Evolutionary conservation across 1,140 invertebrate species (phyloP), one percentile per base, ranked within the genome.

Genomic region (Eulimnadia texana): DNA sequence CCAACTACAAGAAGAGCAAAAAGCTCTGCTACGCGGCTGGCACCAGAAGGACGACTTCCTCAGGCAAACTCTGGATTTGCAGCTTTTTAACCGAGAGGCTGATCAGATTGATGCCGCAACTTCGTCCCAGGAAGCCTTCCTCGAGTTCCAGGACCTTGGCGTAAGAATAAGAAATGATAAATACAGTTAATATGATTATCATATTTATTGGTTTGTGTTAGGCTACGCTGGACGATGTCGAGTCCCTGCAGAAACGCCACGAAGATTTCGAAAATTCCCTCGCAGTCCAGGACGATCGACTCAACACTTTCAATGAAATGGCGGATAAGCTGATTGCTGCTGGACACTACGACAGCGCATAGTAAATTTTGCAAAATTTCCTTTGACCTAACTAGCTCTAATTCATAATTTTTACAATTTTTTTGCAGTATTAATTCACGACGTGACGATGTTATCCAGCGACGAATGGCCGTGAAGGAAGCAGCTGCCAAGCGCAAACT

Each of bases 71-170:
- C 75, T 91, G 19, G 88, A 94, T 67, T 74, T 95, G 55, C 88
- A 91, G 74, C 80, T 87, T 62, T 96, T 98, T 73, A 96, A 94
- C 72, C 82, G 90, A 58, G 95, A 99, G 75, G 94, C 93, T 0
- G 93, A 98, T 73, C 90, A 95, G 70, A 93, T 98, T 63, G 94
- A 98, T 75, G 91, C 93, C 0, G 86, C 90, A 3, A 94, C 89
- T 42, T 90, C 90, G 57, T 88, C 89, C 47, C 93, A 98, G 71
- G 86, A 94, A 71, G 86, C 90, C 0, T 96, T 93, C 74, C 76
- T 98, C 11, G 92, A 96, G 65, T 90, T 88, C 73, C 82, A 81
- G 10, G 84, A 93, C 67, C 77, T 92, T 49, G 93, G 93, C 42
- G 90, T 90, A 74, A 80, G 80, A 77, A 23, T 58, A 20, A 13